A percentile compares a stretch with the other conserved stretches of the same genome.
phyloP scores from a whole-genome alignment of 1,140 invertebrate species.

The Mylabris phalerata region DNA sequence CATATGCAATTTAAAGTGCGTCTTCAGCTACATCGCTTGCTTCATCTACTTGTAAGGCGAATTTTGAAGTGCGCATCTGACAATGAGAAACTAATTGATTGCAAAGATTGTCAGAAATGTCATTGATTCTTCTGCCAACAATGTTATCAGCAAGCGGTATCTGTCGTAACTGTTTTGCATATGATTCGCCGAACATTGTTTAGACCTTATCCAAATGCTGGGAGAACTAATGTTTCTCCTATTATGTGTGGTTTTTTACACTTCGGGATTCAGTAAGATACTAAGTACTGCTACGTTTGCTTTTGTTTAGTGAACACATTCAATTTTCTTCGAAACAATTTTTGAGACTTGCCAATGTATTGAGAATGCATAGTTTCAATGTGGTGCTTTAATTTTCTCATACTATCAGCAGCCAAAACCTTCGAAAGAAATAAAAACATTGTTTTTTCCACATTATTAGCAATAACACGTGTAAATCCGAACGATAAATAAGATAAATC shows the following conservation, averaged over 20 bases:
- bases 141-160: slow-evolving; percentile 26
- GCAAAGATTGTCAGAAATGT: slow-evolving; percentile 21
- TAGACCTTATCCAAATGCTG: slow-evolving; percentile 29
- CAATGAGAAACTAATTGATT: slow-evolving; percentile 18
- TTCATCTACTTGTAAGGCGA: slow-evolving; percentile 25
- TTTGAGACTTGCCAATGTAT: too few relatives aligned
- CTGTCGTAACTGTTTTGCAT: slow-evolving; percentile 20
- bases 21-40: slow-evolving; percentile 25
- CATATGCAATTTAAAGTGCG: slow-evolving; percentile 25
- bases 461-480: slow-evolving; percentile 2
- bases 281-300: too few relatives aligned
- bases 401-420: too few relatives aligned
- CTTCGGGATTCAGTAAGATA: too few relatives aligned
- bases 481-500: slow-evolving; percentile 5
- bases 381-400: too few relatives aligned
- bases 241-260: slow-evolving; percentile 33
- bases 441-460: too few relatives aligned
- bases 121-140: slow-evolving; percentile 23
- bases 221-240: slow-evolving; percentile 24
- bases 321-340: too few relatives aligned
- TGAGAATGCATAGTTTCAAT: too few relatives aligned
- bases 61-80: slow-evolving; percentile 14
- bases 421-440: too few relatives aligned
- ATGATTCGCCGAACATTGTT: slow-evolving; percentile 19
- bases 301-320: too few relatives aligned